phyloP scores from a whole-genome alignment of 2,888 invertebrate genomes.

The Orthosia gracilis region DNA sequence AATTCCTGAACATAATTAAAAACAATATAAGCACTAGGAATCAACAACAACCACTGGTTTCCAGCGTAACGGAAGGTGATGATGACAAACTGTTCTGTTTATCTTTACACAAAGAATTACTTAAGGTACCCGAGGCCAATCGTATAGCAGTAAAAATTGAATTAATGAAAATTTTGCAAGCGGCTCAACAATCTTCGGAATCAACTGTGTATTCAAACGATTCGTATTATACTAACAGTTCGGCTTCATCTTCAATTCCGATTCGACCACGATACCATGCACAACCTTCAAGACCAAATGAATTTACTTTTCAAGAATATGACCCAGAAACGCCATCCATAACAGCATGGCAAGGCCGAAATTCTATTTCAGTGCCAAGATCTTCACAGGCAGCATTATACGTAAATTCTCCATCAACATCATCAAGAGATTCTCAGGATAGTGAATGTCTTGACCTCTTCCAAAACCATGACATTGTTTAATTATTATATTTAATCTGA shows the following conservation, averaged over 20 bases:
- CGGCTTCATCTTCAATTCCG: neutral
- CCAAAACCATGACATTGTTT: slow-evolving; percentile 3
- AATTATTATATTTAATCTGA: neutral
- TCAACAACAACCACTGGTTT: no score
- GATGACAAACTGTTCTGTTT: slow-evolving; percentile 3
- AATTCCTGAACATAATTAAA: no score
- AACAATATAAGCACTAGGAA: no score
- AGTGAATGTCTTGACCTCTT: slow-evolving; percentile 1
- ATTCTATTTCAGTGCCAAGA: no score
- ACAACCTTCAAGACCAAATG: neutral
- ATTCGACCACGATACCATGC: neutral
- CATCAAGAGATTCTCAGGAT: no score
- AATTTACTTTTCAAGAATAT: neutral
- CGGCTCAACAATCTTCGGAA: neutral
- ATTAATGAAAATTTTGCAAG: slow-evolving; percentile 1
- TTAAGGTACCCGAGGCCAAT: neutral
- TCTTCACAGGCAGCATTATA: no score
- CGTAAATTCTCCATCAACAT: no score
- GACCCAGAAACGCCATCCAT: neutral
- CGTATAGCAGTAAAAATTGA: neutral
- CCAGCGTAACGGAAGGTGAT: slow-evolving; percentile 7
- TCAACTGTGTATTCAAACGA: neutral
- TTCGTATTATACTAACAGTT: neutral
- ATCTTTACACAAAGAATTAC: neutral
- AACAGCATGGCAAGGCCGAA: neutral